A percentile compares a stretch with the other conserved stretches of the same genome.
Evolutionary conservation across 2,888 invertebrate species (phyloP).

Genomic region (Thelaira solivaga): DNA sequence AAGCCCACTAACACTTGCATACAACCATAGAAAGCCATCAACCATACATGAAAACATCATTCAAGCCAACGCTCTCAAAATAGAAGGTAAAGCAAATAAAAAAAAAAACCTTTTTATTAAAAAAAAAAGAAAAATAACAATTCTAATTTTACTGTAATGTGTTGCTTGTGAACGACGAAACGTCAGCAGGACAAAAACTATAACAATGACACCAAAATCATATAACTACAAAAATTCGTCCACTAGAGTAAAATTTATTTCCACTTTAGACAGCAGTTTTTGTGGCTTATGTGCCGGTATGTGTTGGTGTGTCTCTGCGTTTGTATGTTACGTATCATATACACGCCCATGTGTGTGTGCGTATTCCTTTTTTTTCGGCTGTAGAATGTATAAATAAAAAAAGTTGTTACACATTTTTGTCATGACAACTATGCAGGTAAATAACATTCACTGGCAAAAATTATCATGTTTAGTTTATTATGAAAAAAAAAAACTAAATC

Average conservation of each 20-base stretch:
- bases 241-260: conserved; percentile 56
- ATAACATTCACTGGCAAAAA: no score
- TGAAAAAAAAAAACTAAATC: no score
- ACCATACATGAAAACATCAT: conserved; percentile 33
- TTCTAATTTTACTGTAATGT: conserved; percentile 4
- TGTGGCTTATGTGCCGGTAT: conserved; percentile 15
- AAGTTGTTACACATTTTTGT: neutral
- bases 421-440: no score
- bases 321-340: no score
- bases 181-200: conserved; percentile 16
- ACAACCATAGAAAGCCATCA: conserved; percentile 1
- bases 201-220: conserved; percentile 51
- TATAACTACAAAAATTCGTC: conserved; percentile 56
- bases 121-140: neutral
- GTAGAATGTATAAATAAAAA: conserved; percentile 8
- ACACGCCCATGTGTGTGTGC: neutral
- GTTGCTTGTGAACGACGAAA: neutral
- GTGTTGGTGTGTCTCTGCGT: neutral
- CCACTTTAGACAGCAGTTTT: conserved; percentile 42
- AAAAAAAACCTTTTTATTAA: conserved; percentile 10
- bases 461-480: no score
- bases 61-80: conserved; percentile 20
- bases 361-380: neutral
- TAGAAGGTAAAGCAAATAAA: neutral
- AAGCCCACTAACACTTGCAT: conserved; percentile 7